Conservation (phyloP, 2,797 vertebrate genomes). For the Poecilia picta region DNA sequence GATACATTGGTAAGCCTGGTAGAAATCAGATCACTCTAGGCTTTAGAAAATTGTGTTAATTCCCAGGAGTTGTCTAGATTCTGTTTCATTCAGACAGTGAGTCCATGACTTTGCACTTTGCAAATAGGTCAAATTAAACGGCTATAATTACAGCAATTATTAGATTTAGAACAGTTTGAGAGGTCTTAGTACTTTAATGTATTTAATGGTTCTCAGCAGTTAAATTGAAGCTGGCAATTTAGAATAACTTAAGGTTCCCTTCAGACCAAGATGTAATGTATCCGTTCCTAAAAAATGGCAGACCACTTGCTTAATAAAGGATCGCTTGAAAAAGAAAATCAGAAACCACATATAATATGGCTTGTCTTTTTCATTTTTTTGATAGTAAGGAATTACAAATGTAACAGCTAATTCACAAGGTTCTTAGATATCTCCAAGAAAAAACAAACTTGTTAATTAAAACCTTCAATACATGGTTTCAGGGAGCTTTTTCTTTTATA, state of each 20-base stretch:
- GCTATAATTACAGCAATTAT: slow-evolving; percentile 5
- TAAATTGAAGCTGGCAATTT: slow-evolving; percentile 20
- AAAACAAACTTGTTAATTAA: slow-evolving; percentile 34
- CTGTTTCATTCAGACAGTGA: slow-evolving; percentile 16
- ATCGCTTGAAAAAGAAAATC: slow-evolving; percentile 44
- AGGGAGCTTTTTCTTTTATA: slow-evolving; percentile 69
- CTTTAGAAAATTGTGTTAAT: slow-evolving; percentile 9
- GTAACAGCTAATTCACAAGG: slow-evolving; percentile 34
- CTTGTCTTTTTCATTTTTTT: slow-evolving; percentile 16
- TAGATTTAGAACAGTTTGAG: slow-evolving; percentile 6
- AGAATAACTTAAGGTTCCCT: slow-evolving; percentile 22
- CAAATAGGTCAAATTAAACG: slow-evolving; percentile 23
- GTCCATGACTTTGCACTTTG: slow-evolving; percentile 38
- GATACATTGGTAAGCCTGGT: slow-evolving; percentile 26
- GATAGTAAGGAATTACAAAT: slow-evolving; percentile 37
- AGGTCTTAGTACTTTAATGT: slow-evolving; percentile 22
- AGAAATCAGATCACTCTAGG: not conserved
- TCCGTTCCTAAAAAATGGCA: slow-evolving; percentile 35
- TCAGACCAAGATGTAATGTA: slow-evolving; percentile 22
- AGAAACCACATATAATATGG: slow-evolving; percentile 38
- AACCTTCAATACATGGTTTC: slow-evolving; percentile 39
- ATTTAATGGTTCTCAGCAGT: slow-evolving; percentile 27
- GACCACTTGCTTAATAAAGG: slow-evolving; percentile 30
- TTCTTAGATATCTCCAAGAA: slow-evolving; percentile 31
- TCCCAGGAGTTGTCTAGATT: slow-evolving; percentile 15